phyloP scores from a whole-genome alignment of 2,888 invertebrate genomes.

The Ophonus ardosiacus region DNA sequence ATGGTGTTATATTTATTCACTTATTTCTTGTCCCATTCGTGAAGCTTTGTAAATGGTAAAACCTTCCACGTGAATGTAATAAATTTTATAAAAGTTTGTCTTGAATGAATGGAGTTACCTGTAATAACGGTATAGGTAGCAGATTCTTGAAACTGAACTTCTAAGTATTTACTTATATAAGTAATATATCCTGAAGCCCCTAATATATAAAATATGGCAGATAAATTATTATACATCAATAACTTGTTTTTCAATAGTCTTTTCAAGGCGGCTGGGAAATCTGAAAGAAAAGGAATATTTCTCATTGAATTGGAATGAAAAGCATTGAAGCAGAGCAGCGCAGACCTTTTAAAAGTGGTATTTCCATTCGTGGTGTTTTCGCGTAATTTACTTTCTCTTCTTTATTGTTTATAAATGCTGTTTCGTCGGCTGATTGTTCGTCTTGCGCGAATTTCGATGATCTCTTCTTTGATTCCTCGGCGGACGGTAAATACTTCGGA shows the following conservation, averaged over 20 bases:
- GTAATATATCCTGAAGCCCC: slow-evolving; percentile 83
- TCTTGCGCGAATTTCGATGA: slow-evolving; percentile 16
- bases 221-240: slow-evolving; percentile 82
- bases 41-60: background rate
- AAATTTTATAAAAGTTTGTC: background rate
- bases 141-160: slow-evolving; percentile 83
- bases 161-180: slow-evolving; percentile 86
- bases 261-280: slow-evolving; percentile 79
- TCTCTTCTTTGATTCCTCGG: slow-evolving; percentile 30
- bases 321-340: slow-evolving; percentile 1
- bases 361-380: slow-evolving; percentile 65
- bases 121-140: slow-evolving; percentile 82
- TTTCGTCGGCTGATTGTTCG: slow-evolving; percentile 42
- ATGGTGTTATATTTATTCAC: too few species aligned
- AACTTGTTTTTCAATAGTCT: slow-evolving; percentile 82
- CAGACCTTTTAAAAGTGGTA: slow-evolving; percentile 50
- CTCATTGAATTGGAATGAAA: slow-evolving; percentile 1
- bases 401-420: slow-evolving; percentile 71
- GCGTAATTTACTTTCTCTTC: slow-evolving; percentile 72
- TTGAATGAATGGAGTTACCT: slow-evolving; percentile 74
- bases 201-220: slow-evolving; percentile 82
- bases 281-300: slow-evolving; percentile 70
- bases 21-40: background rate
- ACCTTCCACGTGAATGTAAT: background rate
- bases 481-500: slow-evolving; percentile 31